Evolutionary conservation across 2,113 vertebrate species (phyloP).

Genomic region (Protobothrops mucrosquamatus): DNA sequence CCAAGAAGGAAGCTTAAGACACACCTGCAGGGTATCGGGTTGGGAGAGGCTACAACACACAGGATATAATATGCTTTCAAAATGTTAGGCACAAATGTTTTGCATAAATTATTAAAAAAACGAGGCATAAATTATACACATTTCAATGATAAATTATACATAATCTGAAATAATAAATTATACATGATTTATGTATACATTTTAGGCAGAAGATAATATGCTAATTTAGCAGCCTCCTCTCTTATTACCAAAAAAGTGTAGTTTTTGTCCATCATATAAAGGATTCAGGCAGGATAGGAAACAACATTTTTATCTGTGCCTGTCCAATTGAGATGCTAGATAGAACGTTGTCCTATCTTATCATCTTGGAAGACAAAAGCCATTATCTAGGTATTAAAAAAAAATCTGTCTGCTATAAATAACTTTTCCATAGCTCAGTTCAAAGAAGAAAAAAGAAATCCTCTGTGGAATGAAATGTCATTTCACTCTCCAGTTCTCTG

Average conservation of each 20-base stretch:
- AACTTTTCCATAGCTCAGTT: conserved; percentile 25
- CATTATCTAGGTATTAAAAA: not conserved
- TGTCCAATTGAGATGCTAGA: not conserved
- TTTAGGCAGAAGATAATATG: conserved; percentile 61
- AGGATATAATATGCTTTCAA: conserved; percentile 57
- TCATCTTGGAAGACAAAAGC: conserved; percentile 27
- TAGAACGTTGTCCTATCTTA: conserved; percentile 29
- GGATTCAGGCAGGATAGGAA: conserved; percentile 50
- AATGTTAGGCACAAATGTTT: conserved; percentile 44
- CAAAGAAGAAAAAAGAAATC: conserved; percentile 21
- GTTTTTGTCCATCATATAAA: conserved; percentile 56
- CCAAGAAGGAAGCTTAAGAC: not conserved
- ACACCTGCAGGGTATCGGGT: not conserved
- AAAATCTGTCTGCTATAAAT: conserved; percentile 14
- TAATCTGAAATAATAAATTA: not conserved
- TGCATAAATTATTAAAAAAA: not conserved
- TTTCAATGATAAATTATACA: not conserved
- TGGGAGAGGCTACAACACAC: conserved; percentile 23
- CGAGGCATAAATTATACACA: not conserved
- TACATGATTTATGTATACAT: not conserved
- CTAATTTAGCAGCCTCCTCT: conserved; percentile 68
- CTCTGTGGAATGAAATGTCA: conserved; percentile 15
- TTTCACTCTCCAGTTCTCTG: not conserved
- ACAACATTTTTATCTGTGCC: conserved; percentile 14
- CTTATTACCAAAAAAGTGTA: conserved; percentile 57